A percentile compares a stretch with the other conserved stretches of the same genome.
These are phyloP conservation scores for Nomada goodeniana DNA, from an alignment of 2,888 invertebrate species.

Conservation along the genomic window DNA sequence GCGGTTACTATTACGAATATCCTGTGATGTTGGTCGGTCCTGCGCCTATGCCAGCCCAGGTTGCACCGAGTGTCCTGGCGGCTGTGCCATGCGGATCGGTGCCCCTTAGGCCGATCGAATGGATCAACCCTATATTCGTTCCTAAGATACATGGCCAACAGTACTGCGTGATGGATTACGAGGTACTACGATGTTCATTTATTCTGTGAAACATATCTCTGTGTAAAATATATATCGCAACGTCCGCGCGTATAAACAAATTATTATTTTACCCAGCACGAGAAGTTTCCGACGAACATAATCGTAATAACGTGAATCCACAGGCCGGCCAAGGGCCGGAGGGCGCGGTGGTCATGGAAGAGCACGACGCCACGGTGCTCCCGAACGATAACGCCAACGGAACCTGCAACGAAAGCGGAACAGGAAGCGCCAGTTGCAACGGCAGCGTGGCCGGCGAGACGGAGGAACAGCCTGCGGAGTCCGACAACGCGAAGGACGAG, in stretches of 20 bases:
- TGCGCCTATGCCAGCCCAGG: slow-evolving; percentile 77
- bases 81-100: slow-evolving; percentile 84
- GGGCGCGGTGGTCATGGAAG: slow-evolving; percentile 71
- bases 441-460: slow-evolving; percentile 76
- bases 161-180: slow-evolving; percentile 80
- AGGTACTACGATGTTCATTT: slow-evolving; percentile 65
- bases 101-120: slow-evolving; percentile 84
- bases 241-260: no score
- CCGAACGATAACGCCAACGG: slow-evolving; percentile 63
- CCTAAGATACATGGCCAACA: slow-evolving; percentile 79
- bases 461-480: slow-evolving; percentile 51
- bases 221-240: neutral
- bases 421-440: slow-evolving; percentile 71
- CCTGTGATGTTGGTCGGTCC: slow-evolving; percentile 84
- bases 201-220: neutral
- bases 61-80: slow-evolving; percentile 79
- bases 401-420: slow-evolving; percentile 70
- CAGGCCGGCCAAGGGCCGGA: slow-evolving; percentile 71
- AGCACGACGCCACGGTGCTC: slow-evolving; percentile 60
- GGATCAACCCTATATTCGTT: slow-evolving; percentile 84
- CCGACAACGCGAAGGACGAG: slow-evolving; percentile 26
- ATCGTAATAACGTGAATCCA: neutral
- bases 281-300: no score
- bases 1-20: slow-evolving; percentile 82
- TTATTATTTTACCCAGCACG: no score